These are phyloP conservation scores for Lagocephalus sceleratus DNA, from an alignment of 2,797 vertebrate genomes.

Conservation along the genomic window DNA sequence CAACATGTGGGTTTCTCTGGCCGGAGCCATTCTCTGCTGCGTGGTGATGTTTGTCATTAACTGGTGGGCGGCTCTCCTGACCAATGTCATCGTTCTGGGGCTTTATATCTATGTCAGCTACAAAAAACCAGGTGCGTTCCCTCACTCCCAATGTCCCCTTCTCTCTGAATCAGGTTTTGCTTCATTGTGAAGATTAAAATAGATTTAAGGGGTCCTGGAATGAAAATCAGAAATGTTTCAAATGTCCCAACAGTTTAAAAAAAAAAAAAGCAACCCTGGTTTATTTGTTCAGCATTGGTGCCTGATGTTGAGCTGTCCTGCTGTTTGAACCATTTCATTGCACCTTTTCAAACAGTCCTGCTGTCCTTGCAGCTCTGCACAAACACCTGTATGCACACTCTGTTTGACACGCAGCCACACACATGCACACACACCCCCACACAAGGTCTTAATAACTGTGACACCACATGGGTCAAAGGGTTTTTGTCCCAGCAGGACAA, in stretches of 20 bases:
- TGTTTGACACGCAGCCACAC: slow-evolving; percentile 67
- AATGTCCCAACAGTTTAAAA: background rate
- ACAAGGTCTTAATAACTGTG: slow-evolving; percentile 23
- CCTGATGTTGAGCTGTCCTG: background rate
- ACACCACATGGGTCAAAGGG: slow-evolving; percentile 40
- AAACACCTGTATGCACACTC: slow-evolving; percentile 51
- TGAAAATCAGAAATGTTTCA: background rate
- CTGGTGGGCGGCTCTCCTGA: slow-evolving; percentile 95
- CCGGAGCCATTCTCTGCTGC: slow-evolving; percentile 92
- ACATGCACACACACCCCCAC: slow-evolving; percentile 33
- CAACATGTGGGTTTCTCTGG: slow-evolving; percentile 98
- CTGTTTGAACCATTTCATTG: background rate
- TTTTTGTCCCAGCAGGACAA: slow-evolving; percentile 29
- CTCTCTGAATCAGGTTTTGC: too few relatives aligned
- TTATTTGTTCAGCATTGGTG: background rate
- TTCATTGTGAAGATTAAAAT: too few relatives aligned
- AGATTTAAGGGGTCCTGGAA: background rate
- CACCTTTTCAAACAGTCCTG: slow-evolving; percentile 16
- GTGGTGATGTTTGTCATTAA: slow-evolving; percentile 99
- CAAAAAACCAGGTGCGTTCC: slow-evolving; percentile 90
- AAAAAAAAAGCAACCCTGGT: background rate
- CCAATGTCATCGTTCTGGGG: slow-evolving; percentile 93
- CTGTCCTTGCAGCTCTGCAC: slow-evolving; percentile 17
- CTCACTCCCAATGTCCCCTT: background rate
- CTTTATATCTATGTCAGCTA: slow-evolving; percentile 98